phyloP scores from a whole-genome alignment of 2,888 invertebrate species.

The Acronicta psi region DNA sequence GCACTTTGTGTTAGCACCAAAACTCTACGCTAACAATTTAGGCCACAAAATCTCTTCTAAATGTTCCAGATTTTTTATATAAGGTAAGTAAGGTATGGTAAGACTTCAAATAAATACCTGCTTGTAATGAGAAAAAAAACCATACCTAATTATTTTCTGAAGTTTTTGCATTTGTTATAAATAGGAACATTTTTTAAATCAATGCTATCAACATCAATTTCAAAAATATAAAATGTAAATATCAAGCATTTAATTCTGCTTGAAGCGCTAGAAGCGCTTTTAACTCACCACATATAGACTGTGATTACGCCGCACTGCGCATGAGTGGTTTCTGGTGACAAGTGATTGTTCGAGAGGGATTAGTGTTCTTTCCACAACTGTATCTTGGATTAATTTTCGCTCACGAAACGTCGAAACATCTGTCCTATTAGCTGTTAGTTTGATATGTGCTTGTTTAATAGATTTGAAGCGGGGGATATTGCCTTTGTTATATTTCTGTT shows the following conservation, averaged over 20 bases:
- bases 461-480: slow-evolving; percentile 44
- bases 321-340: slow-evolving; percentile 82
- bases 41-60: too few relatives aligned
- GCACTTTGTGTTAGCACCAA: not conserved
- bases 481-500: slow-evolving; percentile 1
- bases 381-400: slow-evolving; percentile 79
- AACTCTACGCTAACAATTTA: too few relatives aligned
- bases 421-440: slow-evolving; percentile 72
- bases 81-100: too few relatives aligned
- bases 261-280: slow-evolving; percentile 54
- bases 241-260: not conserved
- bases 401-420: slow-evolving; percentile 75
- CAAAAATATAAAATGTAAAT: too few relatives aligned
- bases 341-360: slow-evolving; percentile 81
- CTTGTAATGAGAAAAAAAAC: too few relatives aligned
- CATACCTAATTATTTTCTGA: too few relatives aligned
- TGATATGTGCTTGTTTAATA: slow-evolving; percentile 54
- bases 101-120: too few relatives aligned
- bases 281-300: slow-evolving; percentile 25
- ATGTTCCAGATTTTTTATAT: too few relatives aligned
- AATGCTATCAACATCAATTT: too few relatives aligned
- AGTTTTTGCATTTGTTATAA: too few relatives aligned
- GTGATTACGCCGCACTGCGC: slow-evolving; percentile 58
- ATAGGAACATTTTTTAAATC: too few relatives aligned
- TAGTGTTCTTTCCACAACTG: slow-evolving; percentile 69